Conservation (phyloP, 2,888 invertebrate genomes). For the Erpobdella octoculata region DNA sequence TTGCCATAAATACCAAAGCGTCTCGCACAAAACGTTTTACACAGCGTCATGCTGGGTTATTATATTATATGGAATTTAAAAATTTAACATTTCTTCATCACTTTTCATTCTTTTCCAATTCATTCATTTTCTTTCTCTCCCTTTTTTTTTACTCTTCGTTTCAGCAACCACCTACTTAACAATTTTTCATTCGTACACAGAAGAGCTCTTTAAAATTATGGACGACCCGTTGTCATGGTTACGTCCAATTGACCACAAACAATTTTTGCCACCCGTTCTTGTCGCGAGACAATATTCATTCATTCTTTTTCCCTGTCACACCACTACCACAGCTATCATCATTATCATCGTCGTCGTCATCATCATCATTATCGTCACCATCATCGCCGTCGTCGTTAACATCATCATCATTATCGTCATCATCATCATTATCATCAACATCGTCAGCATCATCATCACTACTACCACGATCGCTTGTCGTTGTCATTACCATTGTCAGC, state of each 20-base stretch:
- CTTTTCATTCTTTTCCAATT: background rate
- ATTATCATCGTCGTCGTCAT: slow-evolving; percentile 25
- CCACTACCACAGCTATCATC: slow-evolving; percentile 26
- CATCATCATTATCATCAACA: too few species aligned
- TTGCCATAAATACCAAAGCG: too few species aligned
- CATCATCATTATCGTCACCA: slow-evolving; percentile 24
- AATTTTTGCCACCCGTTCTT: background rate
- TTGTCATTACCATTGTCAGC: background rate
- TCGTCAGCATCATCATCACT: too few species aligned
- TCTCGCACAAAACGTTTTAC: too few species aligned
- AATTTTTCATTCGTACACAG: background rate
- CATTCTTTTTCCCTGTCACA: slow-evolving; percentile 19
- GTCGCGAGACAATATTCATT: too few species aligned
- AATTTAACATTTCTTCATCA: too few species aligned
- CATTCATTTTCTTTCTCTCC: background rate
- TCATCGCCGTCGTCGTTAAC: too few species aligned
- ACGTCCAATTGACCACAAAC: slow-evolving; percentile 2
- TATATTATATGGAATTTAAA: too few species aligned
- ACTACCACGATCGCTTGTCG: too few species aligned
- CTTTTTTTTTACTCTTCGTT: background rate
- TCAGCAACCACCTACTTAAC: background rate
- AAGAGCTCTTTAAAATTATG: background rate
- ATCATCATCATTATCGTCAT: too few species aligned
- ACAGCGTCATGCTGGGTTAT: too few species aligned
- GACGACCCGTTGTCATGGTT: background rate